Conservation (phyloP, 2,888 invertebrate species). For the Sarcophaga rosellei region DNA sequence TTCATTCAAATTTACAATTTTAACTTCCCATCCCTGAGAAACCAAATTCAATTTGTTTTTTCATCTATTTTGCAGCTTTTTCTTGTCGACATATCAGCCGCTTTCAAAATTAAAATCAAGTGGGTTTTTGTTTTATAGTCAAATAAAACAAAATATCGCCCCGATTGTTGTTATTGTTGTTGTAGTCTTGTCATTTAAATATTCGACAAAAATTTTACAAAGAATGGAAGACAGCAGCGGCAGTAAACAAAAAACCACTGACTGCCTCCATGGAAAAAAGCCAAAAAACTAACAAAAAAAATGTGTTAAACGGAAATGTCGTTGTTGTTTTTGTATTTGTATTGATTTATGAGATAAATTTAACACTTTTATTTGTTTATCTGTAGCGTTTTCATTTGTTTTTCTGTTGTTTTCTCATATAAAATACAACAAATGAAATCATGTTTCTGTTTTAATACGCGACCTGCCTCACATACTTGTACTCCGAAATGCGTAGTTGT, state of each 20-base stretch:
- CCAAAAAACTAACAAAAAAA: no score
- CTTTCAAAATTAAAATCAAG: conserved; percentile 9
- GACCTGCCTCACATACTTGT: conserved; percentile 54
- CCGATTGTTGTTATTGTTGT: no score
- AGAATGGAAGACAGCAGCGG: conserved; percentile 4
- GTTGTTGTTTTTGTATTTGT: conserved; percentile 41
- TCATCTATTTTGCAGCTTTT: neutral
- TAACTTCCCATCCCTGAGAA: no score
- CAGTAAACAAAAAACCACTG: neutral
- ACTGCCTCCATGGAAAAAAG: conserved; percentile 30
- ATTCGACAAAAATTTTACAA: neutral
- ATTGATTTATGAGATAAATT: conserved; percentile 60
- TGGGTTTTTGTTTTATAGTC: conserved; percentile 22
- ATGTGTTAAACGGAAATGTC: conserved; percentile 56
- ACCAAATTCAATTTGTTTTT: no score
- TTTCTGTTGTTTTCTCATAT: neutral
- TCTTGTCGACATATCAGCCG: neutral
- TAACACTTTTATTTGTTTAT: conserved; percentile 56
- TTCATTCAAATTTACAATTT: no score
- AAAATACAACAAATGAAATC: neutral
- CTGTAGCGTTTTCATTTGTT: neutral
- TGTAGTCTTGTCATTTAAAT: no score
- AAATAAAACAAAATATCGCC: neutral
- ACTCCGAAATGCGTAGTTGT: conserved; percentile 22
- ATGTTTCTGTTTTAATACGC: conserved; percentile 14